A percentile compares a stretch with the other conserved stretches of the same genome.
Conservation (phyloP, 2,113 vertebrate genomes). For the Grus americana region DNA sequence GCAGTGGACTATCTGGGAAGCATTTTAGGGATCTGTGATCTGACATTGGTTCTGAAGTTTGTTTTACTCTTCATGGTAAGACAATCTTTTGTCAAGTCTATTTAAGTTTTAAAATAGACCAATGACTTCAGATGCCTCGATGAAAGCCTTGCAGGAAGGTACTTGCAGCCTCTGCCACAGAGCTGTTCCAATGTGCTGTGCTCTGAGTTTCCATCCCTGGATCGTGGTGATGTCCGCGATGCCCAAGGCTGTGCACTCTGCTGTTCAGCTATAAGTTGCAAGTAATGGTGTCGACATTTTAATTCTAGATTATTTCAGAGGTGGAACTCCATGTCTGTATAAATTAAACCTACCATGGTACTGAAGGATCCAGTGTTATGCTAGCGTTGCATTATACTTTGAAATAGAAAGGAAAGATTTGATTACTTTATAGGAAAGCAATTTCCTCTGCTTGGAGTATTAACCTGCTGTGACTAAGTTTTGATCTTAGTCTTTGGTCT, state of each 20-base stretch:
- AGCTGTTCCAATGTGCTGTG: background rate
- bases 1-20: background rate
- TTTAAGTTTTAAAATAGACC: background rate
- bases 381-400: background rate
- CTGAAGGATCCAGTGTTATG: background rate
- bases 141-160: background rate
- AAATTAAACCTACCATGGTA: background rate
- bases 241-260: background rate
- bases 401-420: background rate
- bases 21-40: background rate
- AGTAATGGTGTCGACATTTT: background rate
- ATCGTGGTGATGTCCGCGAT: rapidly evolving
- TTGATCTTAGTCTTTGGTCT: background rate
- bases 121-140: background rate
- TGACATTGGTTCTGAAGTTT: background rate
- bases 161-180: background rate
- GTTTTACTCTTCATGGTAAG: background rate
- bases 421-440: background rate
- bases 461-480: background rate
- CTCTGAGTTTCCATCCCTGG: background rate
- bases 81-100: background rate
- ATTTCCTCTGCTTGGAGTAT: background rate
- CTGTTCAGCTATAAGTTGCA: background rate
- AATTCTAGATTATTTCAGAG: background rate
- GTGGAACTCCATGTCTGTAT: background rate